A percentile compares a stretch with the other conserved stretches of the same genome.
phyloP scores from a whole-genome alignment of 2,797 vertebrate species.

The Nannoperca australis region DNA sequence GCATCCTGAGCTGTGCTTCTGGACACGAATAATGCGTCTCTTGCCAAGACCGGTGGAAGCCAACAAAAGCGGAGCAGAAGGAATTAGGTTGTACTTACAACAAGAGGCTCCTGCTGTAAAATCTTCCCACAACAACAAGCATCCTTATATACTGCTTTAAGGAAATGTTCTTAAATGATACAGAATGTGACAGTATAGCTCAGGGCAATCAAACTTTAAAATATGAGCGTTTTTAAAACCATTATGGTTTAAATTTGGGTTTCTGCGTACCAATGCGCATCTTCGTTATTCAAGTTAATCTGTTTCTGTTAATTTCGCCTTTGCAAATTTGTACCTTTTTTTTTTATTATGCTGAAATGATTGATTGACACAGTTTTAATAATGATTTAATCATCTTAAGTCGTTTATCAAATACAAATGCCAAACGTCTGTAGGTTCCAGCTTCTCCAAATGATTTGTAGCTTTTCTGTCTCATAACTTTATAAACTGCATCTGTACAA shows the following conservation, averaged over 20 bases:
- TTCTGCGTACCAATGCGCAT: not conserved
- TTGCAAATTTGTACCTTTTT: not conserved
- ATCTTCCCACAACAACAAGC: conserved; percentile 55
- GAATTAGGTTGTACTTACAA: conserved; percentile 58
- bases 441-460: not conserved
- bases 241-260: not conserved
- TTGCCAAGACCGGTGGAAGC: conserved; percentile 40
- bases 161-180: not conserved
- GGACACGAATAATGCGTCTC: conserved; percentile 25
- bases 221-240: not conserved
- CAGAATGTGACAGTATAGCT: not conserved
- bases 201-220: not conserved
- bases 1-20: conserved; percentile 38
- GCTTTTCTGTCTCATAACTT: not conserved
- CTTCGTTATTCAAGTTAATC: conserved; percentile 54
- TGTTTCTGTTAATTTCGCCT: conserved; percentile 26
- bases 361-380: not conserved
- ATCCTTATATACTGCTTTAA: conserved; percentile 6
- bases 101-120: conserved; percentile 44
- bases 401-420: conserved; percentile 4
- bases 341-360: conserved; percentile 4
- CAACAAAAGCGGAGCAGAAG: conserved; percentile 59
- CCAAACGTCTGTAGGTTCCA: not conserved
- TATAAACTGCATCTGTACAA: not conserved
- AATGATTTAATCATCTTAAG: not conserved